These are phyloP conservation scores for Zaprionus bogoriensis DNA, from an alignment of 2,888 invertebrate species.

Conservation along the genomic window DNA sequence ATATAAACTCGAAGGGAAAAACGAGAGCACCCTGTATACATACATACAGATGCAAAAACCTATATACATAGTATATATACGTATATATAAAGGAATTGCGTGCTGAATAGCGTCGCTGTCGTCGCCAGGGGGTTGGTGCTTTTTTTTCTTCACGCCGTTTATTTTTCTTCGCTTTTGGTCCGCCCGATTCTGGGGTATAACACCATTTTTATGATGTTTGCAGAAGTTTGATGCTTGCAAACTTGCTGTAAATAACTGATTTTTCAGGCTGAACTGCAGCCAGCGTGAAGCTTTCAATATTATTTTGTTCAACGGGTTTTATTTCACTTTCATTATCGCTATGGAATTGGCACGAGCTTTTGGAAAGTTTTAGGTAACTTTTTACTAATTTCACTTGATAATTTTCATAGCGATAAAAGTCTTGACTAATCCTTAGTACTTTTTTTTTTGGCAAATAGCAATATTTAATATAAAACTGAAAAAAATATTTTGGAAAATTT, in stretches of 20 bases:
- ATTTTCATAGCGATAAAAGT: no score
- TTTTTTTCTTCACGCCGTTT: slow-evolving; percentile 10
- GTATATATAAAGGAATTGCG: slow-evolving; percentile 39
- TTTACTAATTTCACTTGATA: no score
- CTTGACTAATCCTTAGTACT: no score
- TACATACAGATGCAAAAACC: slow-evolving; percentile 2
- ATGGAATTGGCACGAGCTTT: no score
- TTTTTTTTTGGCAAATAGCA: no score
- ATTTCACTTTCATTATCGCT: no score
- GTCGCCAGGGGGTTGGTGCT: slow-evolving; percentile 49
- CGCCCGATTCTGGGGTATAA: slow-evolving; percentile 11
- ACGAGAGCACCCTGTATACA: slow-evolving; percentile 35
- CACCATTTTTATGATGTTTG: slow-evolving; percentile 20
- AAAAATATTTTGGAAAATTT: no score
- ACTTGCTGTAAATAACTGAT: slow-evolving; percentile 14
- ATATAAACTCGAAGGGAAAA: slow-evolving; percentile 1
- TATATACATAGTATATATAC: not conserved
- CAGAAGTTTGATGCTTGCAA: slow-evolving; percentile 10
- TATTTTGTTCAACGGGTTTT: not conserved
- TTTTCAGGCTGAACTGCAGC: slow-evolving; percentile 1
- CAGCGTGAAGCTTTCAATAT: not conserved
- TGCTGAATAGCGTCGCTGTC: slow-evolving; percentile 45
- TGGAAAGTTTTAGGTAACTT: no score
- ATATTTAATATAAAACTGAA: no score
- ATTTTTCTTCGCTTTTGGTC: slow-evolving; percentile 1